These are phyloP conservation scores for Parazoanthus atlanticus DNA, from an alignment of 92 coral and sea anemone genomes.

Conservation along the genomic window DNA sequence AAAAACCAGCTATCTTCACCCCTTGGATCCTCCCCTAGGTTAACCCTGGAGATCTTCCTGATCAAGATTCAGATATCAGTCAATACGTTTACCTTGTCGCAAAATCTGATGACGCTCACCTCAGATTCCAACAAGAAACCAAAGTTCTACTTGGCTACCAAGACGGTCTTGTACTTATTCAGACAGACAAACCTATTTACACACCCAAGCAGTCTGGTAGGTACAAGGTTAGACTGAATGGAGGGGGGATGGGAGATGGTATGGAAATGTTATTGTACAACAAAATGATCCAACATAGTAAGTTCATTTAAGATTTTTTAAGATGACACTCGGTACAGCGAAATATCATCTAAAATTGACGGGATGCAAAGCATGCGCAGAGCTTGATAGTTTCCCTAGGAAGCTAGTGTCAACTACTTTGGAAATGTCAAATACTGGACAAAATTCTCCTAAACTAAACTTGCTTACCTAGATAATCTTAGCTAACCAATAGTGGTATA, in stretches of 20 bases:
- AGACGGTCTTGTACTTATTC: constrained; percentile 88
- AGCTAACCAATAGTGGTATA: no score
- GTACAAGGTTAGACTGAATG: neutral
- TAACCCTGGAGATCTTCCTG: constrained; percentile 72
- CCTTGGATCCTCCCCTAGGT: constrained; percentile 55
- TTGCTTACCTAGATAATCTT: no score
- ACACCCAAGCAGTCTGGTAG: constrained; percentile 93
- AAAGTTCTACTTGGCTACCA: constrained; percentile 81
- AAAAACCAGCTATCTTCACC: neutral
- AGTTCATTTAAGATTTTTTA: no score
- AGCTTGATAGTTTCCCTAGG: no score
- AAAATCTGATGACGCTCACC: constrained; percentile 74
- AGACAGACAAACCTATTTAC: constrained; percentile 97
- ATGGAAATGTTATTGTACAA: no score
- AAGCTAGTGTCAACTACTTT: no score
- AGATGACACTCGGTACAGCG: no score
- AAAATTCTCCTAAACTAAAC: no score
- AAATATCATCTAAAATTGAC: no score
- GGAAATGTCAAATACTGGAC: no score
- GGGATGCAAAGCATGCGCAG: no score
- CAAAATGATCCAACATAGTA: no score
- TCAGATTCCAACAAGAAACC: constrained; percentile 71
- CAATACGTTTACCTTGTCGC: constrained; percentile 95
- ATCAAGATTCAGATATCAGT: constrained; percentile 76
- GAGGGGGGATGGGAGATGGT: neutral